These are phyloP conservation scores for Eledona agricola DNA, from an alignment of 2,888 invertebrate genomes.

Conservation along the genomic window DNA sequence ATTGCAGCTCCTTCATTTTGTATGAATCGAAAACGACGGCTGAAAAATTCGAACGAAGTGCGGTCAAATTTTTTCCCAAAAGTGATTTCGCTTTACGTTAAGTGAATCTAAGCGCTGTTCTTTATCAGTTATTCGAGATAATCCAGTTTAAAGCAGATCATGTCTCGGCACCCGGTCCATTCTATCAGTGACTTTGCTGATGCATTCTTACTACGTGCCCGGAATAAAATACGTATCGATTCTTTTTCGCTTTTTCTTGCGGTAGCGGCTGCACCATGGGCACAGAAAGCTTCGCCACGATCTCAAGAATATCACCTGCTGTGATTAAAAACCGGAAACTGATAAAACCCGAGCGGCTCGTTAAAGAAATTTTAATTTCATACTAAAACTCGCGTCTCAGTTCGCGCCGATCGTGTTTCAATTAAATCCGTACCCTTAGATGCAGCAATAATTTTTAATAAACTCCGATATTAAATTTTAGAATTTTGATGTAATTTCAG, in stretches of 20 bases:
- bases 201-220: conserved; percentile 33
- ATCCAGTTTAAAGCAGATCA: conserved; percentile 22
- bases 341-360: no score
- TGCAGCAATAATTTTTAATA: no score
- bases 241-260: conserved; percentile 7
- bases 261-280: conserved; percentile 6
- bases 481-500: no score
- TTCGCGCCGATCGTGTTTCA: no score
- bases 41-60: neutral
- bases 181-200: conserved; percentile 32
- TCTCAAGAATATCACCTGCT: neutral
- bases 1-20: no score
- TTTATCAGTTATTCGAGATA: conserved; percentile 34
- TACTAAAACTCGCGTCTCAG: no score
- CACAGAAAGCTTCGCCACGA: conserved; percentile 1
- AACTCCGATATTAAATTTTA: no score
- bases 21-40: neutral
- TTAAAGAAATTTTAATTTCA: no score
- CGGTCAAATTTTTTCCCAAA: neutral
- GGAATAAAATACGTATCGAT: conserved; percentile 12
- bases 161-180: conserved; percentile 30
- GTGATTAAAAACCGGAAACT: no score
- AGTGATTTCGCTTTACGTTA: neutral
- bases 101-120: conserved; percentile 2
- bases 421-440: no score